Evolutionary conservation across 2,888 invertebrate species (phyloP), one percentile per base, ranked within the genome.

Genomic region (Hoplodrina ambigua): DNA sequence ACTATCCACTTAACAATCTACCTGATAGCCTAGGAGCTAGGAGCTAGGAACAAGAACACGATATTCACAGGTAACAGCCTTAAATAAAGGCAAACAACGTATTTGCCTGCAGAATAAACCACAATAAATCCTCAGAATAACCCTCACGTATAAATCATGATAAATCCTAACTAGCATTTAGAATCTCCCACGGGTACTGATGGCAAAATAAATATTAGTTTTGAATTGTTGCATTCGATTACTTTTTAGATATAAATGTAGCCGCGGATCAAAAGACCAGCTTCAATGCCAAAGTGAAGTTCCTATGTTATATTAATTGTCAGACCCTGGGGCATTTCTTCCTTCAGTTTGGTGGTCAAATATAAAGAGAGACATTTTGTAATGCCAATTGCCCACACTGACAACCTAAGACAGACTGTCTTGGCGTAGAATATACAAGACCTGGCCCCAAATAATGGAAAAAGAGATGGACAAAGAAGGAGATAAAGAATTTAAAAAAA

Each of bases 81-180:
- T 37, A 68, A 69, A 78, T 65, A 78, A 73, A 56, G 33, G n/a
- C 65, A 59, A 74, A 55, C 33, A 69, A 13, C 41, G 41, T 61
- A 71, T 74, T 63, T 63, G 60, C 71, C 46, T 64, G 44, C 30
- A 49, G 54, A 52, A 64, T 56, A 53, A 72, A 65, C 61, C 41
- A 37, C 52, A 7, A 80, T 78, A 78, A 78, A 78, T 78, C 63
- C 60, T 78, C 41, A 11, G 64, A 64, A 64, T 75, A 75, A 61
- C 80, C 66, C 72, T 67, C 64, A 59, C 50, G 58, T 61, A 78
- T 78, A 64, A 67, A 78, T 78, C 80, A 78, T 67, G 78, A 74
- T 78, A 74, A 78, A 69, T 78, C 59, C 69, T 64, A 78, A 75
- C 71, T 64, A 75, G 60, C 67, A 55, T 75, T 75, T 67, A 75